Evolutionary conservation across 1,140 invertebrate species (phyloP), one percentile per base, ranked within the genome.

Genomic region (Bombus waltoni): DNA sequence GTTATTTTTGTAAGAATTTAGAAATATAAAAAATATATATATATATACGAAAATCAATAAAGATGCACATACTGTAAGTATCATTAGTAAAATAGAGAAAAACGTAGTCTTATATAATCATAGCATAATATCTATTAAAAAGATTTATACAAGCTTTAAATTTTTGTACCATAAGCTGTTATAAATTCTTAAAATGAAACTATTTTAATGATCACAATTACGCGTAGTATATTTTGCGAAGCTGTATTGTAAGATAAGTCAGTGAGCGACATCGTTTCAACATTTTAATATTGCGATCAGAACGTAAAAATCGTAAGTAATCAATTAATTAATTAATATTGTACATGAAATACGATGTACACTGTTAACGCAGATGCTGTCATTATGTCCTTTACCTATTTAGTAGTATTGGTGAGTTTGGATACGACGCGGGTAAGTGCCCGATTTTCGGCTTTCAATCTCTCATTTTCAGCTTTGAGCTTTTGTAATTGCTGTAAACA

Each of bases 401-500:
- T 97, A 96, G 97, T 96, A 96, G 97, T 97, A 97, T 98, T 98
- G 96, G 98, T 98, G 96, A 98, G 97, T 97, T 98, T 98, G 96
- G 98, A 98, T 96, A 98, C 98, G 96, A 98, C 98, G 95, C 98
- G 97, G 95, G 98, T 98, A 95, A 99, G 97, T 95, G 98, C 98
- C 95, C 98, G 97, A 96, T 99, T 99, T 97, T 99, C 98, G 95
- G 98, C 97, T 96, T 98, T 98, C 97, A 99, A 96, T 96, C 98
- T 97, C 97, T 98, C 98, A 97, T 98, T 98, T 97, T 99, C 98
- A 96, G 97, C 97, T 98, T 98, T 99, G 96, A 98, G 97, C 96
- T 98, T 98, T 98, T 98, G 98, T 96, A 99, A 98, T 98, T 98
- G 98, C 98, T 99, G 98, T 96, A 98, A 97, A 97, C 95, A 95